phyloP scores from a whole-genome alignment of 2,113 vertebrate species.

The Pao palembangensis region DNA sequence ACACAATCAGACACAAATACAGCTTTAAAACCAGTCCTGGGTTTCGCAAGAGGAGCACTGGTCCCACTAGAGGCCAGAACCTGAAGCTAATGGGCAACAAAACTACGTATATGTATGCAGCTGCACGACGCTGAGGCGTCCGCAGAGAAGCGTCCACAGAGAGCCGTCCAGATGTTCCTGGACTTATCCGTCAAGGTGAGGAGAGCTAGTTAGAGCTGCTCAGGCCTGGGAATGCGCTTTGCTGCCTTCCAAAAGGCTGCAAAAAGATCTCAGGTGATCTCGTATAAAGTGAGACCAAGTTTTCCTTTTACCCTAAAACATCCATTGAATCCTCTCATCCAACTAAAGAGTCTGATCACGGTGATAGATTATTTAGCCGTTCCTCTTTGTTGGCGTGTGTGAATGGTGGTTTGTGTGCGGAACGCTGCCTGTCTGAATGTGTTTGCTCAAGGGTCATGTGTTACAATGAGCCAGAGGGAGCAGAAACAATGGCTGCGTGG shows the following conservation, averaged over 20 bases:
- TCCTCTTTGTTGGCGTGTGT: conserved; percentile 32
- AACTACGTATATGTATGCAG: neutral
- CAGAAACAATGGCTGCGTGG: conserved; percentile 50
- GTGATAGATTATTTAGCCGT: conserved; percentile 16
- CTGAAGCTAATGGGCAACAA: neutral
- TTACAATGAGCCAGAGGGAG: conserved; percentile 61
- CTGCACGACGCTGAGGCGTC: conserved; percentile 31
- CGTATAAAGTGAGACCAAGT: too few relatives aligned
- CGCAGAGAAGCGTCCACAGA: conserved; percentile 46
- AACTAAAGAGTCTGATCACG: conserved; percentile 19
- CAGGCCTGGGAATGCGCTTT: conserved; percentile 13
- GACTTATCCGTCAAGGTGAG: conserved; percentile 49
- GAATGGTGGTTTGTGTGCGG: conserved; percentile 33
- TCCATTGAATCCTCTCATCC: too few relatives aligned
- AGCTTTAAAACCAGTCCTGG: neutral
- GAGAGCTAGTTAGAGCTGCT: conserved; percentile 33
- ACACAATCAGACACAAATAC: neutral
- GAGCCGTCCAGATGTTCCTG: conserved; percentile 61
- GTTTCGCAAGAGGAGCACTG: neutral
- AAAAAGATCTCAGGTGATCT: too few relatives aligned
- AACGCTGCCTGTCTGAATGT: conserved; percentile 49
- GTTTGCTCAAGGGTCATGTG: conserved; percentile 58
- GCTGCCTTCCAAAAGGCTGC: conserved; percentile 11
- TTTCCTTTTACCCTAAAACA: too few relatives aligned
- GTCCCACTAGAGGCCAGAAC: neutral